Evolutionary conservation across 2,888 invertebrate species (phyloP).

Genomic region (Eristalis arbustorum): DNA sequence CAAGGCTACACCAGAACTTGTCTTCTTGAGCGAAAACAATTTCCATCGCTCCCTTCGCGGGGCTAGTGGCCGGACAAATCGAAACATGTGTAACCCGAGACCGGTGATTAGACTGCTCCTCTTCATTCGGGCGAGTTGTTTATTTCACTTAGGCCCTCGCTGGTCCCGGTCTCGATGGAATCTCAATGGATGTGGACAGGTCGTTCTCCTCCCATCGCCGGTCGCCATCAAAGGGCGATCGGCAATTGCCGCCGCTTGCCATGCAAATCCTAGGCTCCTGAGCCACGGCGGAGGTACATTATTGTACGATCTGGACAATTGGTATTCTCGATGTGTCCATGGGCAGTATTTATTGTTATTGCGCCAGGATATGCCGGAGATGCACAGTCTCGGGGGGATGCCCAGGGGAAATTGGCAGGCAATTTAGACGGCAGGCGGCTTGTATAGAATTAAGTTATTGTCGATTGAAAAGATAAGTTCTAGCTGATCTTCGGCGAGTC

Average conservation of each 20-base stretch:
- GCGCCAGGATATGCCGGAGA: conserved; percentile 28
- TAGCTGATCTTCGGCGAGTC: too few species aligned
- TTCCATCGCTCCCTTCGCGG: not conserved
- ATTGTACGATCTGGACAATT: conserved; percentile 46
- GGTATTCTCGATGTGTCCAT: conserved; percentile 43
- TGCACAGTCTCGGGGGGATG: conserved; percentile 1
- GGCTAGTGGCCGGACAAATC: not conserved
- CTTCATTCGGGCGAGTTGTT: conserved; percentile 47
- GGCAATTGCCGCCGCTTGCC: conserved; percentile 42
- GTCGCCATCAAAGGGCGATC: conserved; percentile 54
- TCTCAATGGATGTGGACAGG: conserved; percentile 10
- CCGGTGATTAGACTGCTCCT: conserved; percentile 54
- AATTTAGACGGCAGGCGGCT: conserved; percentile 21
- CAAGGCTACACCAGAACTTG: conserved; percentile 8
- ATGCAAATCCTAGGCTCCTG: conserved; percentile 53
- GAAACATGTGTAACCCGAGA: conserved; percentile 40
- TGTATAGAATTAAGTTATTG: conserved; percentile 58
- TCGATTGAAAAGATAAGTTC: conserved; percentile 35
- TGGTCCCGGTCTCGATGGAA: conserved; percentile 6
- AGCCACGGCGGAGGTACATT: conserved; percentile 26
- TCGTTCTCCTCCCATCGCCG: not conserved
- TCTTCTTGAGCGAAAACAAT: not conserved
- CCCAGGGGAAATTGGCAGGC: conserved; percentile 37
- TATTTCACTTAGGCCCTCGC: conserved; percentile 51
- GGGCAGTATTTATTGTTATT: conserved; percentile 60